Base-by-base conservation (phyloP, 2,888 invertebrate species). In the Holacanthella duospinosa region DNA sequence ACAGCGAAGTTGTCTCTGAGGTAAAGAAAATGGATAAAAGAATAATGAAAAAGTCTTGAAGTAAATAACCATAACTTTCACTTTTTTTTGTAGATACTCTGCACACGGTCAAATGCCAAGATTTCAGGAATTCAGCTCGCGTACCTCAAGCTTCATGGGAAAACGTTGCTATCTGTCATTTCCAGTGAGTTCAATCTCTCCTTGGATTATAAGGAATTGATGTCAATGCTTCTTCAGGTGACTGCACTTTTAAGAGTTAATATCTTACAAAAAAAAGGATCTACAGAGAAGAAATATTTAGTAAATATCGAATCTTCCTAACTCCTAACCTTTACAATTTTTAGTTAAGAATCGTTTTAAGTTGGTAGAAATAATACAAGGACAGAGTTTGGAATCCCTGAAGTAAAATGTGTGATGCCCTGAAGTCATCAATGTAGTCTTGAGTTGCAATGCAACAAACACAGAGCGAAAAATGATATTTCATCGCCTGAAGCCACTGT, bases 1-100 rank as follows among this genome's bases (percentile, higher is more conserved):
- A 87, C 66, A 88, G 88, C 75, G 77, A 80, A 43, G 82, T 85
- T 0, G 80, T 89, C 1, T 84, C 88, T 3, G 89, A 89, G 78
- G 65, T 67, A 63, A 53, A 29, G 28, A 53, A 48, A 48, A 21
- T 9, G 12, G n/a, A n/a, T n/a, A 48, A 21, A n/a, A 48, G 48
- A 48, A 48, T 16, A 21, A 16, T 4, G 19, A 48, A 21, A 9
- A 48, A 9, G 48, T 4, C 36, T 16, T 36, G 36, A 29, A 19
- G 28, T 29, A 16, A 43, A 21, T 59, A 27, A 27, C 27, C 25
- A 21, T 53, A 29, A 54, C 29, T 29, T 54, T 29, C 60, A 53
- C 19, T 53, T 43, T 6, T 26, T 25, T 12, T 59, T 43, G 27
- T 29, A 67, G 67, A 86, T 89, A 29, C 79, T 88, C 60, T 86